These are phyloP conservation scores for Oscheius myriophilus DNA, from an alignment of 2,888 invertebrate species.

Conservation along the genomic window DNA sequence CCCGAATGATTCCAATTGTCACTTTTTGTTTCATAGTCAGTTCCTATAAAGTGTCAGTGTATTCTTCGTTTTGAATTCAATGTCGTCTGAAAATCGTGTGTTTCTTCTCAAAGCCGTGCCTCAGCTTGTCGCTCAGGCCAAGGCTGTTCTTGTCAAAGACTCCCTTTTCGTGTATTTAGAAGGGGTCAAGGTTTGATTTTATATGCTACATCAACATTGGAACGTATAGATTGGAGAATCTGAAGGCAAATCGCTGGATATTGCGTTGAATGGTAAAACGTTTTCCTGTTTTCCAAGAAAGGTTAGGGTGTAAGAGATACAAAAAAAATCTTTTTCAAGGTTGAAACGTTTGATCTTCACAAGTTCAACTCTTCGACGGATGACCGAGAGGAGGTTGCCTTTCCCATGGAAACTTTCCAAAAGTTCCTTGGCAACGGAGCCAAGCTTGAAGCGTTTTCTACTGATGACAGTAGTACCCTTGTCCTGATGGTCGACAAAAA, in stretches of 20 bases:
- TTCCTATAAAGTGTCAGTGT: slow-evolving; percentile 4
- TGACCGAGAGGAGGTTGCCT: slow-evolving; percentile 5
- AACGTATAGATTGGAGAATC: no score
- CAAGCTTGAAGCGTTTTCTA: slow-evolving; percentile 11
- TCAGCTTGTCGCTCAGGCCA: slow-evolving; percentile 2
- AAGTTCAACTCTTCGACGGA: neutral
- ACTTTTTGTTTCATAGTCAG: neutral
- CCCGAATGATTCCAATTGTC: slow-evolving; percentile 8
- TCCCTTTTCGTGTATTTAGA: slow-evolving; percentile 1
- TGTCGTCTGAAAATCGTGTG: slow-evolving; percentile 10
- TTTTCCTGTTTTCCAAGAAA: no score
- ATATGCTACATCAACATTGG: no score
- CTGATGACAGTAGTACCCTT: neutral
- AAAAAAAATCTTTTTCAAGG: neutral
- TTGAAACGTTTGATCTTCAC: neutral
- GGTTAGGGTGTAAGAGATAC: no score
- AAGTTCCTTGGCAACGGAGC: neutral
- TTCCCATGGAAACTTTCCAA: slow-evolving; percentile 11
- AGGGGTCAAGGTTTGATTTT: neutral
- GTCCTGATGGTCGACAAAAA: slow-evolving; percentile 19
- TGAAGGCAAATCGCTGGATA: no score
- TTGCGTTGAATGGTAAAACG: no score
- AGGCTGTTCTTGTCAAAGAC: neutral
- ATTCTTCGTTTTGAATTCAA: neutral
- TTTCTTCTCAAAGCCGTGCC: slow-evolving; percentile 8